These are phyloP conservation scores for Odontophorus gujanensis DNA, from an alignment of 2,113 vertebrate species.

Conservation along the genomic window DNA sequence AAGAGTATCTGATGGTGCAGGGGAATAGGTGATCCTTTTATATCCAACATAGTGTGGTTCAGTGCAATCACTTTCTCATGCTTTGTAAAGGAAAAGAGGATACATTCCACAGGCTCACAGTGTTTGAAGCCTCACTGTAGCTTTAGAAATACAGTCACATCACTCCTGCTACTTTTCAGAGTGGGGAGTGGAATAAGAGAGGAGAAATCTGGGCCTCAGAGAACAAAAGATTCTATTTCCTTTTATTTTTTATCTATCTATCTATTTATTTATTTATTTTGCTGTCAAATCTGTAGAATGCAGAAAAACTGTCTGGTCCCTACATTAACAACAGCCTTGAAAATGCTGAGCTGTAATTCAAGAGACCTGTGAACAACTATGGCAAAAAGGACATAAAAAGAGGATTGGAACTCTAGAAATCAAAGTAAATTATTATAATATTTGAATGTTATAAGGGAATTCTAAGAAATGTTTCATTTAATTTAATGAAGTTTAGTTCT, in stretches of 20 bases:
- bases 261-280: not conserved
- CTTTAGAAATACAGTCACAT: not conserved
- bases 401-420: not conserved
- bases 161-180: not conserved
- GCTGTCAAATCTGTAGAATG: conserved; percentile 26
- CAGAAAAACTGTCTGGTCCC: not conserved
- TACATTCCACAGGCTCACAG: not conserved
- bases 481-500: conserved; percentile 2
- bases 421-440: conserved; percentile 28
- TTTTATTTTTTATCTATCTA: not conserved
- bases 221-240: conserved; percentile 26
- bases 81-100: not conserved
- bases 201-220: not conserved
- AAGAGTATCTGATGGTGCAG: not conserved
- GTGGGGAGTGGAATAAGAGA: not conserved
- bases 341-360: conserved; percentile 40
- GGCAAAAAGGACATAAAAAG: conserved; percentile 11
- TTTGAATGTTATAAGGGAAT: conserved; percentile 6
- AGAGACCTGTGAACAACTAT: conserved; percentile 3
- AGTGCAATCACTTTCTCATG: not conserved
- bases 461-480: conserved; percentile 35
- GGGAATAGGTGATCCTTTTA: not conserved
- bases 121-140: not conserved
- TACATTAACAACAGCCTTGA: conserved; percentile 26
- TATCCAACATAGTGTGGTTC: not conserved